Conservation (phyloP, 2,888 invertebrate genomes). For the Tiliacea citrago region DNA sequence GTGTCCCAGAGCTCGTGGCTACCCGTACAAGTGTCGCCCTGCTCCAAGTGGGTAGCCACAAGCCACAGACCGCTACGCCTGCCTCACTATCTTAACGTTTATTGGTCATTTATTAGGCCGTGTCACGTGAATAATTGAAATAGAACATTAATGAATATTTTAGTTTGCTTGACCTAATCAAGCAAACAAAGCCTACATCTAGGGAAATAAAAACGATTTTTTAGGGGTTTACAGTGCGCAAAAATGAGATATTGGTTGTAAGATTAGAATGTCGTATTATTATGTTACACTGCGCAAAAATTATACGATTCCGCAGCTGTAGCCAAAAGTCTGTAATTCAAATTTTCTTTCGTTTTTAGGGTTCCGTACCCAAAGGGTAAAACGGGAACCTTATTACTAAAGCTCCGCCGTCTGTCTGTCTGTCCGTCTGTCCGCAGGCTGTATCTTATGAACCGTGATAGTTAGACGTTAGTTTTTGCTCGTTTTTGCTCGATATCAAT, state of each 20-base stretch:
- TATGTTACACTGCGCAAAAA: neutral
- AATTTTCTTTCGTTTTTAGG: too few species aligned
- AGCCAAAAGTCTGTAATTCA: too few species aligned
- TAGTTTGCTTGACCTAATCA: neutral
- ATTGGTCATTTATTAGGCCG: slow-evolving; percentile 56
- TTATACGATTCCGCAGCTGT: too few species aligned
- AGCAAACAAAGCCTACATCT: too few species aligned
- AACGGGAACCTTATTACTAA: too few species aligned
- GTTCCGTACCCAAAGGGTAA: too few species aligned
- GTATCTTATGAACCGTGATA: too few species aligned
- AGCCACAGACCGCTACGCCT: slow-evolving; percentile 40
- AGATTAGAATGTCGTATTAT: neutral
- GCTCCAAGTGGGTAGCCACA: slow-evolving; percentile 43
- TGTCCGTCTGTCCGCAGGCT: too few species aligned
- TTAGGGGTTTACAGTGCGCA: neutral
- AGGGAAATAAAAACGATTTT: neutral
- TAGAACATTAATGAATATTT: slow-evolving; percentile 5
- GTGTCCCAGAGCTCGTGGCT: slow-evolving; percentile 41
- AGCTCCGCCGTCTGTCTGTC: too few species aligned
- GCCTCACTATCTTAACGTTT: slow-evolving; percentile 52
- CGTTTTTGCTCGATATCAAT: too few species aligned
- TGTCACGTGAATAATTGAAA: slow-evolving; percentile 23
- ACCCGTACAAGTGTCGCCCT: slow-evolving; percentile 50
- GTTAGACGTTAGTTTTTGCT: too few species aligned
- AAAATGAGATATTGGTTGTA: neutral